Base-by-base conservation (phyloP, 1,140 invertebrate genomes). In the Hylaeus volcanicus region DNA sequence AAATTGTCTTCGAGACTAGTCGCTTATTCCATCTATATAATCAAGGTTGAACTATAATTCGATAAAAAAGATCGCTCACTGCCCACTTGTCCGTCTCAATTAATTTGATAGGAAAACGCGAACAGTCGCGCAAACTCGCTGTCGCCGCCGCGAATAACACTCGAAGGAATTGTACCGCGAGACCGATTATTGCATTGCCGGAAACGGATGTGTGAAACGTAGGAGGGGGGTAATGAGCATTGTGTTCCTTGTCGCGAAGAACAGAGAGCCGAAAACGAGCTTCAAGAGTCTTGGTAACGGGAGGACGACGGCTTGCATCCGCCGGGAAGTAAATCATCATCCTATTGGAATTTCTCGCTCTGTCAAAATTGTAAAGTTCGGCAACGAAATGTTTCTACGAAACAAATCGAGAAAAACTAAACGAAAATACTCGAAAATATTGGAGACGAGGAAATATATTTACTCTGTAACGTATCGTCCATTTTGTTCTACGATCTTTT, bases 181-280 rank as follows among this genome's bases (percentile, higher is more conserved):
- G 86, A 86, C 84, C 90, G 90, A 92, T 93, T 92, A 90, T 92
- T 92, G 88, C 91, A 90, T 91, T 91, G 88, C 89, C 92, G 93
- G 92, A 93, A 93, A 80, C 92, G 93, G 93, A 93, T 93, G 92
- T 92, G 93, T 93, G 93, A 93, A 92, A 89, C 88, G 85, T 90
- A 90, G 87, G 87, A 87, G 85, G 68, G 83, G 87, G 89, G 90
- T 91, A 92, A 92, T 91, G 91, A 92, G 87, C 87, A 85, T 74
- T 61, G 79, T 66, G 69, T 85, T 83, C 63, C 71, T 87, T 83
- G 74, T 86, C 70, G 71, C 74, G 69, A 78, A 70, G 63, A 82
- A 86, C 73, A 69, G 81, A 86, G 85, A 79, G 63, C 74, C 84
- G 81, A 86, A 86, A 86, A 71, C 78, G 80, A 61, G 79, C 74